These are phyloP conservation scores for Ooceraea biroi DNA, from an alignment of 1,140 invertebrate genomes.

Conservation along the genomic window DNA sequence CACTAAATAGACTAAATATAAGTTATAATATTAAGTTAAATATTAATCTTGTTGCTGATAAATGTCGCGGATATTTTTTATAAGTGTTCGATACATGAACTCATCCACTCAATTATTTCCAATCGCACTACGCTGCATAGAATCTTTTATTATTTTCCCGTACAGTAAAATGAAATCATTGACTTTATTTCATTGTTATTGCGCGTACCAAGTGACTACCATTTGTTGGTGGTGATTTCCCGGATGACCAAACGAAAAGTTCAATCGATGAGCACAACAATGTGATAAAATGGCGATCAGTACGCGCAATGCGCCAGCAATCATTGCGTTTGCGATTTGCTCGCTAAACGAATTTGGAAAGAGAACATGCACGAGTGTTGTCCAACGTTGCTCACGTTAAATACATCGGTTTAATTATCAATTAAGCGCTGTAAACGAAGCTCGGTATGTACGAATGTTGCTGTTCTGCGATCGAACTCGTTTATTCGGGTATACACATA, in stretches of 20 bases:
- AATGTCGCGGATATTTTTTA: too few species aligned
- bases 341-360: slow-evolving; percentile 70
- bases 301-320: slow-evolving; percentile 42
- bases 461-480: slow-evolving; percentile 54
- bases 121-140: too few species aligned
- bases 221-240: slow-evolving; percentile 14
- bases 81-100: too few species aligned
- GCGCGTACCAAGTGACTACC: neutral
- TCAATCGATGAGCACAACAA: slow-evolving; percentile 62
- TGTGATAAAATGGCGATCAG: slow-evolving; percentile 69
- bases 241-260: slow-evolving; percentile 47
- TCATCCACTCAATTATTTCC: too few species aligned
- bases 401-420: slow-evolving; percentile 73
- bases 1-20: too few species aligned
- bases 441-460: slow-evolving; percentile 53
- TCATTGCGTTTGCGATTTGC: slow-evolving; percentile 70
- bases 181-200: slow-evolving; percentile 22
- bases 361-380: slow-evolving; percentile 47
- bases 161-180: slow-evolving; percentile 11
- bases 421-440: slow-evolving; percentile 69
- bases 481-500: slow-evolving; percentile 63
- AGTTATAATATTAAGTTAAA: too few species aligned
- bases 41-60: too few species aligned
- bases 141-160: too few species aligned
- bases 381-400: slow-evolving; percentile 68